Evolutionary conservation across 2,113 vertebrate species (phyloP).

Genomic region (Montifringilla adamsi): DNA sequence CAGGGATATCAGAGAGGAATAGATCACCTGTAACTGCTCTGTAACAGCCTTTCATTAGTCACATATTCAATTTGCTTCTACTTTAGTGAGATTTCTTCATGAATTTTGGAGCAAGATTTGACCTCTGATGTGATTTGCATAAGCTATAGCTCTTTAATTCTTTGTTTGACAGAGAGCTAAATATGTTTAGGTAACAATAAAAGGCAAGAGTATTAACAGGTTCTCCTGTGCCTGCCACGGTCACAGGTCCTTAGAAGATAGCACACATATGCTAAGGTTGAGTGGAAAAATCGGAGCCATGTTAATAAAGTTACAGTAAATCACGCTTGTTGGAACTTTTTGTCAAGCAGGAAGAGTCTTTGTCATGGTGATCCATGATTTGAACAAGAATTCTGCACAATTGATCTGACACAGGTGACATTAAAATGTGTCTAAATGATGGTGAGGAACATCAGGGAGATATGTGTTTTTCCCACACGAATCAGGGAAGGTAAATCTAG

Average conservation of each 20-base stretch:
- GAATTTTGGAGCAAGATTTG: not conserved
- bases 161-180: not conserved
- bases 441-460: not conserved
- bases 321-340: not conserved
- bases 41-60: not conserved
- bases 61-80: not conserved
- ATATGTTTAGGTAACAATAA: not conserved
- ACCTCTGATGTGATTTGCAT: not conserved
- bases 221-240: not conserved
- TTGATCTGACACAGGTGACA: not conserved
- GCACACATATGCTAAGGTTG: not conserved
- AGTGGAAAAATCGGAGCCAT: not conserved
- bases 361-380: not conserved
- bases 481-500: not conserved
- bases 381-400: not conserved
- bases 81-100: not conserved
- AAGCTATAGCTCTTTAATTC: not conserved
- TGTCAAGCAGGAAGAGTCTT: not conserved
- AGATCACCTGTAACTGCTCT: not conserved
- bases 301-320: not conserved
- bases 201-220: not conserved
- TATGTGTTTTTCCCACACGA: fast-evolving
- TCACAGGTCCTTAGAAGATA: not conserved
- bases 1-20: not conserved
- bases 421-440: not conserved